Evolutionary conservation across 2,113 vertebrate genomes (phyloP).

Genomic region (Pseudonaja textilis): DNA sequence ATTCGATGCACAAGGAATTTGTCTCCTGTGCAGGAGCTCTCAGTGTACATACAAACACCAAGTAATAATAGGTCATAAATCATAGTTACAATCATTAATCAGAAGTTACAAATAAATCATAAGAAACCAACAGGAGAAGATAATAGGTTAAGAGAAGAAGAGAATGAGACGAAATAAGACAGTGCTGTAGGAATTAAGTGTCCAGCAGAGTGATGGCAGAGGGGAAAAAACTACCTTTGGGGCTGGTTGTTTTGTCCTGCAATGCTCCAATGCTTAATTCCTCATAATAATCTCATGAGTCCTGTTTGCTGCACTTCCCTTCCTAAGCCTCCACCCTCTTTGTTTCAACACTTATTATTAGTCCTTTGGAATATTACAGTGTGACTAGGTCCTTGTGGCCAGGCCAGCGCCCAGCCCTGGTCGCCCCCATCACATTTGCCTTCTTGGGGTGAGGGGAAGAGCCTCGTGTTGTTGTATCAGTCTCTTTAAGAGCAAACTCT

Average conservation of each 20-base stretch:
- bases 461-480: neutral
- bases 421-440: neutral
- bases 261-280: neutral
- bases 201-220: neutral
- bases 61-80: neutral
- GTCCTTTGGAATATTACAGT: neutral
- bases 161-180: neutral
- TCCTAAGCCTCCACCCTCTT: neutral
- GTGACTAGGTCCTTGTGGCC: no score
- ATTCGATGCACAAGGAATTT: no score
- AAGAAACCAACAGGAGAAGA: neutral
- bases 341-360: neutral
- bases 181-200: neutral
- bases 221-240: neutral
- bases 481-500: neutral
- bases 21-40: neutral
- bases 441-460: neutral
- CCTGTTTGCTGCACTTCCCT: neutral
- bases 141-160: neutral
- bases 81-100: neutral
- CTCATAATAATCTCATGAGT: neutral
- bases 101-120: neutral
- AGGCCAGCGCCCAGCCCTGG: no score
- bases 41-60: neutral
- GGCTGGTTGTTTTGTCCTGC: neutral